A percentile compares a stretch with the other conserved stretches of the same genome.
Evolutionary conservation across 1,140 invertebrate genomes (phyloP).

Genomic region (Conopomorpha cramerella): DNA sequence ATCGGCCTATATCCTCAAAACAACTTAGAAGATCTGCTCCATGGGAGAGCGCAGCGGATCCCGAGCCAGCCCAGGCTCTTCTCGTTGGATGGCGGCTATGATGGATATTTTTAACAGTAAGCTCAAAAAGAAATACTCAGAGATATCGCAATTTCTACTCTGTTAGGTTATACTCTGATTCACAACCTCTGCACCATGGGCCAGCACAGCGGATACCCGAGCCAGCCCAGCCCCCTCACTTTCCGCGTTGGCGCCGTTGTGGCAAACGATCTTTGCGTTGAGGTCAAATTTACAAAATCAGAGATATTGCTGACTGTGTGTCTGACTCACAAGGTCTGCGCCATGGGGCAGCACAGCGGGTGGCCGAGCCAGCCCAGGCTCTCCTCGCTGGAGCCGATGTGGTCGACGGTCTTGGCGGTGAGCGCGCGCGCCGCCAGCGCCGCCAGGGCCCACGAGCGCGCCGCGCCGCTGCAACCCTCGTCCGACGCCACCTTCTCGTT

Average conservation of each 20-base stretch:
- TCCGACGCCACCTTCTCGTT: slow-evolving; percentile 78
- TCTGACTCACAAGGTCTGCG: slow-evolving; percentile 79
- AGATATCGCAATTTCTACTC: too few species aligned
- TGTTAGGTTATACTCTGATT: too few species aligned
- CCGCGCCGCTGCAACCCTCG: slow-evolving; percentile 78
- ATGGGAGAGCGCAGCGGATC: too few species aligned
- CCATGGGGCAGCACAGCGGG: slow-evolving; percentile 84
- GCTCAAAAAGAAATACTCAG: too few species aligned
- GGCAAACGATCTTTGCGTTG: slow-evolving; percentile 26
- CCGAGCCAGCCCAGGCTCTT: slow-evolving; percentile 74
- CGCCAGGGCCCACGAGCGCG: slow-evolving; percentile 84
- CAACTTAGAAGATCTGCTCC: too few species aligned
- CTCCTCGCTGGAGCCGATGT: slow-evolving; percentile 59
- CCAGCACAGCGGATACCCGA: too few species aligned
- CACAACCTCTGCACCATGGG: too few species aligned
- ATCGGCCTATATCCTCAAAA: too few species aligned
- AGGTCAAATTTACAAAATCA: too few species aligned
- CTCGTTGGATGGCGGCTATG: slow-evolving; percentile 56
- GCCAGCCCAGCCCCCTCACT: too few species aligned
- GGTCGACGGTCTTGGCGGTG: slow-evolving; percentile 26
- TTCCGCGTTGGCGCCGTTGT: too few species aligned
- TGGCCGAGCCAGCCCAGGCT: slow-evolving; percentile 76
- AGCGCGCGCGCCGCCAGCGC: slow-evolving; percentile 70
- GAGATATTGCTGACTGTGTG: slow-evolving; percentile 4
- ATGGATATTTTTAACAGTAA: too few species aligned